Base-by-base conservation (phyloP, 1,140 invertebrate species). In the Pachyrhynchus sulphureomaculatus region DNA sequence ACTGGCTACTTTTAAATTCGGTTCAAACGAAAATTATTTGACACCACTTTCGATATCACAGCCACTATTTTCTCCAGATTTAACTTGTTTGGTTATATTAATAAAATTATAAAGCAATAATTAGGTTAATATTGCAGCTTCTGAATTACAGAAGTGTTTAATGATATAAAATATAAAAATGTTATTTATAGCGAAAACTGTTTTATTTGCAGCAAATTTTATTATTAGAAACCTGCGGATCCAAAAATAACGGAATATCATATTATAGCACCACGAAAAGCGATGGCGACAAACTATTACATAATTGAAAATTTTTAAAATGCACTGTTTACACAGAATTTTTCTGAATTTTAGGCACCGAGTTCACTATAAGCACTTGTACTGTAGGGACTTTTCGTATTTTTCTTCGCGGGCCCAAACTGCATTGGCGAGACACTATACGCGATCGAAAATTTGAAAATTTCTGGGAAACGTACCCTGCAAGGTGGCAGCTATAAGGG, bases 401-500 rank as follows among this genome's bases (percentile, higher is more conserved):
- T 39, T 41, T 10, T n/a, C 21, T 20, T 29, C 32, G 52, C 39
- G 10, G 20, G 32, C 21, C 33, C 45, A 37, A 37, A 13, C 18
- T 23, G 29, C 41, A 32, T 20, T 21, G 17, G 12, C 24, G 24
- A 8, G 8, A 4, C 18, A 37, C 20, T 47, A 45, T 26, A 21
- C 44, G 39, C 49, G 24, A 17, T 20, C 26, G 17, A 12, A 54
- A 54, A 59, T 42, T 26, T 34, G 15, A 47, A 41, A 61, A 20
- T 58, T 51, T 54, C 49, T 60, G 29, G 26, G 3, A 57, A 61
- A 74, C 71, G 65, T 73, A 76, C 74, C 72, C 68, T 75, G 72
- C 72, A 75, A 75, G 71, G 71, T 67, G 67, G 67, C 66, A 69
- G 73, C 67, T 72, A 76, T 68, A 62, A 74, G 65, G 59, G 68